phyloP scores from a whole-genome alignment of 2,113 vertebrate species.

The Gallinago undulata region DNA sequence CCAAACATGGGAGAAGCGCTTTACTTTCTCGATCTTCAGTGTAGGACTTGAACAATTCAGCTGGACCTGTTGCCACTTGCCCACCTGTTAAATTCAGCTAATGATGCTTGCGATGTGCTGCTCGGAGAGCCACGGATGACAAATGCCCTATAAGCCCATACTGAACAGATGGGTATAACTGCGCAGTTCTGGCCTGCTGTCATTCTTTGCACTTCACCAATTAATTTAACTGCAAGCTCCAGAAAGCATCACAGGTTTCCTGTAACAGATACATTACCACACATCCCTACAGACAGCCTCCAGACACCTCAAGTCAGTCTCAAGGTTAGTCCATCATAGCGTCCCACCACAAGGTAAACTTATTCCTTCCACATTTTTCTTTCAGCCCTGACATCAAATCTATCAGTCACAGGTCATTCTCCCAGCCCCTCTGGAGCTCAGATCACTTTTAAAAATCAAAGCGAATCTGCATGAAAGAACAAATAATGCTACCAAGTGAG shows the following conservation, averaged over 20 bases:
- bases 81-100: background rate
- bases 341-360: background rate
- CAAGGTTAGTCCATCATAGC: background rate
- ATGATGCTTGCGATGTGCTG: background rate
- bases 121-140: background rate
- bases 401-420: background rate
- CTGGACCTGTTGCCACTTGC: background rate
- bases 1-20: background rate
- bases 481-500: background rate
- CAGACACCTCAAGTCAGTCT: background rate
- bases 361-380: background rate
- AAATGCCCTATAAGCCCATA: background rate
- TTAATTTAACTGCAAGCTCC: background rate
- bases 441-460: background rate
- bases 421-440: background rate
- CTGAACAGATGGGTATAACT: background rate
- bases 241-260: background rate
- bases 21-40: background rate
- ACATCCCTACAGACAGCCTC: background rate
- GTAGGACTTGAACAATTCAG: background rate
- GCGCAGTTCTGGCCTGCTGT: background rate
- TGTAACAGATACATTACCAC: background rate
- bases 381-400: background rate
- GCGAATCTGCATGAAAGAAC: background rate
- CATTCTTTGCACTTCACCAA: background rate